Evolutionary conservation across 2,888 invertebrate genomes (phyloP).

Genomic region (Eulithis testata): DNA sequence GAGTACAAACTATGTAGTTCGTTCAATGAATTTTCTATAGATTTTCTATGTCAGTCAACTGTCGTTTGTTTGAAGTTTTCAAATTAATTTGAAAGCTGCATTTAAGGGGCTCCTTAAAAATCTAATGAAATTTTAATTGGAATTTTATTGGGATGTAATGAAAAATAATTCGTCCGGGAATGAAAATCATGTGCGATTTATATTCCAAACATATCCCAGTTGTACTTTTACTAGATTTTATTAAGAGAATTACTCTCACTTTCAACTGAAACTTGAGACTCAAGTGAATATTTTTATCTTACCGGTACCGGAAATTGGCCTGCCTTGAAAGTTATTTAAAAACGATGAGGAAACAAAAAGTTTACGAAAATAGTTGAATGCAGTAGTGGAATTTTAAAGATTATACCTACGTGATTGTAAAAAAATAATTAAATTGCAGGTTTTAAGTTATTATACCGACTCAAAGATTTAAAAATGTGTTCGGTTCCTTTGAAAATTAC

Average conservation of each 20-base stretch:
- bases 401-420: not conserved
- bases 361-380: not conserved
- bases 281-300: not conserved
- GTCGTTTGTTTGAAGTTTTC: not conserved
- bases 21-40: too few species aligned
- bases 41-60: not conserved
- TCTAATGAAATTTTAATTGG: too few species aligned
- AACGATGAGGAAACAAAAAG: not conserved
- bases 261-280: not conserved
- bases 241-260: not conserved
- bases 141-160: not conserved
- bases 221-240: too few species aligned
- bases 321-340: constrained; percentile 15
- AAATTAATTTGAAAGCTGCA: constrained; percentile 6
- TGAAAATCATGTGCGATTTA: too few species aligned
- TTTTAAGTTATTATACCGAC: too few species aligned
- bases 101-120: not conserved
- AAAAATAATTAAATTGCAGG: too few species aligned
- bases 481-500: too few species aligned
- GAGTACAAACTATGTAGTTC: too few species aligned
- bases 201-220: too few species aligned
- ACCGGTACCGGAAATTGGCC: constrained; percentile 2
- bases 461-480: too few species aligned
- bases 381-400: not conserved
- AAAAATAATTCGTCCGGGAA: too few species aligned